Evolutionary conservation across 2,113 vertebrate species (phyloP).

Genomic region (Elaphurus davidianus): DNA sequence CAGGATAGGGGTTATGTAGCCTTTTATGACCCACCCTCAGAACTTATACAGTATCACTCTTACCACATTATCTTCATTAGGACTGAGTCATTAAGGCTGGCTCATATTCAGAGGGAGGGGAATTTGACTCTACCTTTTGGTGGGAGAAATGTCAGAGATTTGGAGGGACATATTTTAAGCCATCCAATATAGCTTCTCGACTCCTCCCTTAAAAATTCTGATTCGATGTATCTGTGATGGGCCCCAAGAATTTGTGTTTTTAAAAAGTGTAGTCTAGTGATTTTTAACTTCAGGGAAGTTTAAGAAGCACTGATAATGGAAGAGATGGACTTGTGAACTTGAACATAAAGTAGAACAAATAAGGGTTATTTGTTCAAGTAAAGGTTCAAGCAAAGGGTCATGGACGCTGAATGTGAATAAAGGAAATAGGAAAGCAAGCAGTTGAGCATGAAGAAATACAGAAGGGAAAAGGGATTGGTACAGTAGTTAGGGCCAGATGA

Average conservation of each 20-base stretch:
- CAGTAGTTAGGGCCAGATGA: background rate
- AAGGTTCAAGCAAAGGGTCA: background rate
- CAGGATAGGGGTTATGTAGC: background rate
- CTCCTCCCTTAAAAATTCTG: background rate
- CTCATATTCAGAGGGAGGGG: background rate
- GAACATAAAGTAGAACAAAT: background rate
- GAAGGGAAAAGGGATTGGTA: background rate
- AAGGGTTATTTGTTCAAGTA: background rate
- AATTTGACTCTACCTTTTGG: background rate
- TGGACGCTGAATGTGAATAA: background rate
- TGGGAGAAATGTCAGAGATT: background rate
- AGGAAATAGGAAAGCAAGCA: background rate
- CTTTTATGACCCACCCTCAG: background rate
- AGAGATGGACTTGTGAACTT: slow-evolving; percentile 3
- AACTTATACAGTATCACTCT: background rate
- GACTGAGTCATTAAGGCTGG: background rate
- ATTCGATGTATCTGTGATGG: background rate
- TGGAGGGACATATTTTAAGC: background rate
- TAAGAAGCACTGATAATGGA: background rate
- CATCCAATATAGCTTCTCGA: background rate
- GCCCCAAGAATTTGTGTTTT: background rate
- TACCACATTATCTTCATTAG: background rate
- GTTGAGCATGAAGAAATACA: background rate
- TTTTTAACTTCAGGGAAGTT: slow-evolving; percentile 20
- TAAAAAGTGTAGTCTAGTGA: background rate